Conservation (phyloP, 2,888 invertebrate species). For the Lycophotia porphyrea region DNA sequence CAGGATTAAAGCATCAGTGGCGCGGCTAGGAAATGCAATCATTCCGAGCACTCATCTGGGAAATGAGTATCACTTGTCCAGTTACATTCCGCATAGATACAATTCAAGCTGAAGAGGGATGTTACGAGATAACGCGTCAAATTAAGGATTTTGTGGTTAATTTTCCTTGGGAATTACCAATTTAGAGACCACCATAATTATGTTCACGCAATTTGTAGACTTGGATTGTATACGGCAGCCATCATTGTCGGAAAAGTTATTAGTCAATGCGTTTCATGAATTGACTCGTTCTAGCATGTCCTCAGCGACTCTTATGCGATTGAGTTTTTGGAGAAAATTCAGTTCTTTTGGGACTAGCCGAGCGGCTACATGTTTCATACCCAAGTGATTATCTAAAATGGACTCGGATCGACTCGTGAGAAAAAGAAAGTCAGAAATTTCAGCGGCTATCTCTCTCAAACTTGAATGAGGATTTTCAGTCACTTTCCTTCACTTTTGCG, state of each 20-base stretch:
- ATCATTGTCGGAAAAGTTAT: not conserved
- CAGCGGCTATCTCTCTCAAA: too few relatives aligned
- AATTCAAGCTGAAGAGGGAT: conserved; percentile 2
- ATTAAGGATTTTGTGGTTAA: not conserved
- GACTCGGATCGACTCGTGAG: too few relatives aligned
- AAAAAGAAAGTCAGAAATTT: too few relatives aligned
- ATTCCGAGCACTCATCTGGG: conserved; percentile 3
- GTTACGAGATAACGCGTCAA: not conserved
- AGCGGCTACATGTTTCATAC: too few relatives aligned
- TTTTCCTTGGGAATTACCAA: not conserved
- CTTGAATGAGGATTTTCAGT: too few relatives aligned
- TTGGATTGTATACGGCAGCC: not conserved
- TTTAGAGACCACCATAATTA: not conserved
- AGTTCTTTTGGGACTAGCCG: too few relatives aligned
- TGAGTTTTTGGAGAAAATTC: too few relatives aligned
- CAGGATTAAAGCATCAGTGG: not conserved
- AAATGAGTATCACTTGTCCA: conserved; percentile 25
- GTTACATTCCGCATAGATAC: not conserved
- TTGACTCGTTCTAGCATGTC: too few relatives aligned
- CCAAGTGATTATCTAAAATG: too few relatives aligned
- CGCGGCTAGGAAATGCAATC: conserved; percentile 14
- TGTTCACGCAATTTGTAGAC: not conserved
- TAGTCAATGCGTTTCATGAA: too few relatives aligned
- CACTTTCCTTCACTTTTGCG: too few relatives aligned
- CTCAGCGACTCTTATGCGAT: too few relatives aligned